These are phyloP conservation scores for Ascaphus truei DNA, from an alignment of 2,113 vertebrate genomes.

Conservation along the genomic window DNA sequence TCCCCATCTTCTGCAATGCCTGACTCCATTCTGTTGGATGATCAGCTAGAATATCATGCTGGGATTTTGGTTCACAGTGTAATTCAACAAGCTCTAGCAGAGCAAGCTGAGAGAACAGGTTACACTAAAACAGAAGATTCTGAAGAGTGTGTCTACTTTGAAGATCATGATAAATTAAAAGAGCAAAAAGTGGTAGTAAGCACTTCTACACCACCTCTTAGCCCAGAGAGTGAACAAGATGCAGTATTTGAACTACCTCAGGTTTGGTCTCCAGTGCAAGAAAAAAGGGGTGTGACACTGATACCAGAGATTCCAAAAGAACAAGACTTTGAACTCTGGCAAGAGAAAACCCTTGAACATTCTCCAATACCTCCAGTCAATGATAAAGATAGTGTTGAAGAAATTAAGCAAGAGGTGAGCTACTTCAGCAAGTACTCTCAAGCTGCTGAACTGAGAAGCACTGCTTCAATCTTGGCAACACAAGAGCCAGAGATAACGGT, in stretches of 20 bases:
- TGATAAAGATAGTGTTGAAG: constrained; percentile 71
- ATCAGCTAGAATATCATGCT: constrained; percentile 85
- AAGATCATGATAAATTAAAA: constrained; percentile 33
- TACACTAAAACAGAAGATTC: constrained; percentile 22
- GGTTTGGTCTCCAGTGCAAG: constrained; percentile 70
- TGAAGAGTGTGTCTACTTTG: constrained; percentile 32
- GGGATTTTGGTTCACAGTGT: constrained; percentile 85
- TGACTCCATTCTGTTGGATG: constrained; percentile 61
- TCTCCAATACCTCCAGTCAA: constrained; percentile 38
- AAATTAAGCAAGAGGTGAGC: constrained; percentile 77
- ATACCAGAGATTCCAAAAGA: constrained; percentile 64
- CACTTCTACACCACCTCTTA: neutral
- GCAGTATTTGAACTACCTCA: constrained; percentile 63
- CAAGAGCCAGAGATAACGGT: constrained; percentile 76
- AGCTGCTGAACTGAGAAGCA: constrained; percentile 90
- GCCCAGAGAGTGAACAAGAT: constrained; percentile 46
- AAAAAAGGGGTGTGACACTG: constrained; percentile 58
- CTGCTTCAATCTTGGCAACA: constrained; percentile 70
- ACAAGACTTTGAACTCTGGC: constrained; percentile 54
- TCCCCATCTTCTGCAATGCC: constrained; percentile 50
- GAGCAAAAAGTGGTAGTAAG: constrained; percentile 29
- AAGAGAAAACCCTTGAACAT: constrained; percentile 49
- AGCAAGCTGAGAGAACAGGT: constrained; percentile 61
- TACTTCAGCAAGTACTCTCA: constrained; percentile 96
- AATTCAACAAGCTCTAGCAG: constrained; percentile 86